phyloP scores from a whole-genome alignment of 2,113 vertebrate species.

The Oryzias curvinotus region DNA sequence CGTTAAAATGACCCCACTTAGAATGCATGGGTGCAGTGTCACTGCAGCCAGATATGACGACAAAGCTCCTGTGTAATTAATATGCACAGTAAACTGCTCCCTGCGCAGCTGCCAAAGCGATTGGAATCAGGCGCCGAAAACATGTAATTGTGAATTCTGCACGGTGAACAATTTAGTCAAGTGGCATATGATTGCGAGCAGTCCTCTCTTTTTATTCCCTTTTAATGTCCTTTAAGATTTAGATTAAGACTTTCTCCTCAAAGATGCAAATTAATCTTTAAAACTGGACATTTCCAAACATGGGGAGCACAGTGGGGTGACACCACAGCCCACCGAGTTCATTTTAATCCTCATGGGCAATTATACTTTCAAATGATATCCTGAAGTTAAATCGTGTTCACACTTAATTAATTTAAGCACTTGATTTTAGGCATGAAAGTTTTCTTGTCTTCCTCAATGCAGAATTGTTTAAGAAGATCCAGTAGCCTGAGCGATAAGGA shows the following conservation, averaged over 20 bases:
- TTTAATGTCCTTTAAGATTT: conserved; percentile 96
- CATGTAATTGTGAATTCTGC: conserved; percentile 92
- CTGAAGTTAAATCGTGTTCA: conserved; percentile 99
- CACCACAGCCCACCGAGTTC: conserved; percentile 91
- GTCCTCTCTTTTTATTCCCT: conserved; percentile 64
- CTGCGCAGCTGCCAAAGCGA: conserved; percentile 88
- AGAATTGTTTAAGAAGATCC: conserved; percentile 60
- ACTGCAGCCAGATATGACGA: conserved; percentile 73
- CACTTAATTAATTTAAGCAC: conserved; percentile 99
- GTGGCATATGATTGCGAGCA: conserved; percentile 90
- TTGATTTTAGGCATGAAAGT: conserved; percentile 89
- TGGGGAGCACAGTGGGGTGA: conserved; percentile 92
- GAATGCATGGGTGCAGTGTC: conserved; percentile 85
- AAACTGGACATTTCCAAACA: conserved; percentile 93
- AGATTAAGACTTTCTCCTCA: conserved; percentile 96
- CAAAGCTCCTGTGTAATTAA: conserved; percentile 95
- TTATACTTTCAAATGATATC: conserved; percentile 99
- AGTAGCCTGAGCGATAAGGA: conserved; percentile 59
- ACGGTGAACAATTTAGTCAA: conserved; percentile 92
- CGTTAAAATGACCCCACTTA: conserved; percentile 89
- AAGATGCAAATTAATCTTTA: conserved; percentile 98
- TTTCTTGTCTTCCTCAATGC: conserved; percentile 71
- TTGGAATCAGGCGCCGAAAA: conserved; percentile 91
- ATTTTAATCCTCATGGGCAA: conserved; percentile 99
- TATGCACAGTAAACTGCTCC: conserved; percentile 95